Evolutionary conservation across 2,888 invertebrate genomes (phyloP), one percentile per base, ranked within the genome.

Genomic region (Tortricodes alternella): DNA sequence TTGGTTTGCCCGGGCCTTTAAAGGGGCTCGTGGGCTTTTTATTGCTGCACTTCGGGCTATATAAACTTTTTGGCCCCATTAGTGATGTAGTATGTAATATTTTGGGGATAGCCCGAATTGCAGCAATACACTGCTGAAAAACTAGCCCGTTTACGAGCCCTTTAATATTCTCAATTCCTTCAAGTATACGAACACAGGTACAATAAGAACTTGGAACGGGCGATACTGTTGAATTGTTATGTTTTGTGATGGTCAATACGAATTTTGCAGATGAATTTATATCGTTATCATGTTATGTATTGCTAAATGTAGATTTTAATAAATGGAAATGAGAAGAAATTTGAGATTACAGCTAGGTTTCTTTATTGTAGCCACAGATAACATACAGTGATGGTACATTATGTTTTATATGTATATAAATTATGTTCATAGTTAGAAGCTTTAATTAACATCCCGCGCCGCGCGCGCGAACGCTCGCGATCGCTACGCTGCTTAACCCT

Each of bases 341-440:
- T 4, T 7, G 37, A 46, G 46, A 53, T 38, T 37, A 29, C 37
- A 32, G 38, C 39, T 38, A 9, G 13, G 21, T 46, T 51, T 24
- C 35, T 52, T 44, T 52, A 52, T 46, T 46, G 46, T 37, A 27
- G 43, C 7, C 13, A n/a, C n/a, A 16, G 23, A 11, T 24, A 38
- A 53, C 32, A 41, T 16, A 38, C 34, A 34, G 23, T 7, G n/a
- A 24, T 11, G 46, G 32, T 21, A 23, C 18, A 32, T 53, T 39
- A 46, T 16, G 53, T 53, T 46, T 44, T n/a, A 23, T 53, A 39
- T 39, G n/a, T 39, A 24, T 39, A 53, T 38, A 51, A 39, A n/a
- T 18, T n/a, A 37, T 18, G 0, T 4, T n/a, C n/a, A n/a, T n/a
- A n/a, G n/a, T n/a, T n/a, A 27, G 27, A 27, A 27, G 27, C 27